Evolutionary conservation across 2,113 vertebrate species (phyloP), one percentile per base, ranked within the genome.

Genomic region (Atlantisia rogersi): DNA sequence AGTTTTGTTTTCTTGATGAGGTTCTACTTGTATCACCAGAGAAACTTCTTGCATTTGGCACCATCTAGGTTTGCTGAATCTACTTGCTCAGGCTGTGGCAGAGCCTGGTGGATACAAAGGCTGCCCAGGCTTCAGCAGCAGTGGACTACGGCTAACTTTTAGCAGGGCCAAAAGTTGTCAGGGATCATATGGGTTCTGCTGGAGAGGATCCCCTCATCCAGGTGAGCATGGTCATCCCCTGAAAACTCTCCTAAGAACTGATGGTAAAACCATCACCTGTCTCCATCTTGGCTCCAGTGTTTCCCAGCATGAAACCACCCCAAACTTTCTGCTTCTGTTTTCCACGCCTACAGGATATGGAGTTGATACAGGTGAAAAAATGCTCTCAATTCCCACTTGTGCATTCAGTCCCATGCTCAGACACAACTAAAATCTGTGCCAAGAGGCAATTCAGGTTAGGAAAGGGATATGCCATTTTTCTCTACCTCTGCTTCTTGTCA

Each of bases 401-500:
- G 86, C 91, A 80, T 94, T 96, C 92, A 94, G 40, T 65, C 85
- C 87, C 73, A 55, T 5, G 89, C 89, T 94, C 79, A 90, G 85
- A 64, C 95, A 95, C 55, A 75, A 25, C 79, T 90, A 22, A 92
- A 86, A 94, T 78, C 76, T 21, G 71, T 95, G 93, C 93, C 93
- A 96, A 96, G 94, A 97, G 91, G 83, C 90, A 96, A 25, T 90
- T 93, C 92, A 94, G 96, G 95, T 97, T 96, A 90, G 94, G 60
- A 85, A 71, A 87, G 56, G 82, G 84, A 79, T 73, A 86, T 89
- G 92, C 86, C 86, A 89, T 96, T 95, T 92, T 94, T 95, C 84
- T 96, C 89, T 97, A 96, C 97, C 97, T 98, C 96, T 98, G 97
- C 95, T 97, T 96, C 93, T 97, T 97, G 95, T 96, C 97, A 96